Evolutionary conservation across 2,797 vertebrate species (phyloP).

Genomic region (Sebastiscus tertius): DNA sequence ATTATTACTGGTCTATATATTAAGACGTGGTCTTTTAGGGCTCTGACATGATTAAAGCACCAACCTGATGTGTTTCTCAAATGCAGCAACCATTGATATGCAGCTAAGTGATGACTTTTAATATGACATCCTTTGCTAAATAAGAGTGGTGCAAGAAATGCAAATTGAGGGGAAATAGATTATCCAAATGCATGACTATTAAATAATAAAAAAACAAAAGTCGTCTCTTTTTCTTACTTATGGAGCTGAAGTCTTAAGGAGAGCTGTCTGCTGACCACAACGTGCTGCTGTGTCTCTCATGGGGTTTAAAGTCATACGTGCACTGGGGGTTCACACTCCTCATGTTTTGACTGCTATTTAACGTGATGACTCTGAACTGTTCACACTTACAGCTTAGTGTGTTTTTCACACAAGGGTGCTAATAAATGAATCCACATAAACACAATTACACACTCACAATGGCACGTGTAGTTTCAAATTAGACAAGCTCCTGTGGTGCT

Average conservation of each 20-base stretch:
- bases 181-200: neutral
- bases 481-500: neutral
- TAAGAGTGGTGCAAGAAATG: neutral
- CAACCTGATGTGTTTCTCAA: neutral
- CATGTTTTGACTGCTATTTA: neutral
- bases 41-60: neutral
- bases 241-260: neutral
- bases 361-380: neutral
- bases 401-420: neutral
- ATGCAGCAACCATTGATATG: neutral
- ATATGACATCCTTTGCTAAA: neutral
- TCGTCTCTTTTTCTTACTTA: neutral
- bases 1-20: neutral
- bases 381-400: neutral
- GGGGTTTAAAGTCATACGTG: constrained; percentile 22
- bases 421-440: neutral
- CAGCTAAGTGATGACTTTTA: neutral
- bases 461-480: neutral
- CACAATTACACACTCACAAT: neutral
- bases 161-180: neutral
- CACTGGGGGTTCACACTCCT: neutral
- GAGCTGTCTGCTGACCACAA: neutral
- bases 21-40: neutral
- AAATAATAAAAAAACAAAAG: too few species aligned
- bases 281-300: constrained; percentile 8